Evolutionary conservation across 1,140 invertebrate genomes (phyloP).

Genomic region (Calephelis virginiensis): DNA sequence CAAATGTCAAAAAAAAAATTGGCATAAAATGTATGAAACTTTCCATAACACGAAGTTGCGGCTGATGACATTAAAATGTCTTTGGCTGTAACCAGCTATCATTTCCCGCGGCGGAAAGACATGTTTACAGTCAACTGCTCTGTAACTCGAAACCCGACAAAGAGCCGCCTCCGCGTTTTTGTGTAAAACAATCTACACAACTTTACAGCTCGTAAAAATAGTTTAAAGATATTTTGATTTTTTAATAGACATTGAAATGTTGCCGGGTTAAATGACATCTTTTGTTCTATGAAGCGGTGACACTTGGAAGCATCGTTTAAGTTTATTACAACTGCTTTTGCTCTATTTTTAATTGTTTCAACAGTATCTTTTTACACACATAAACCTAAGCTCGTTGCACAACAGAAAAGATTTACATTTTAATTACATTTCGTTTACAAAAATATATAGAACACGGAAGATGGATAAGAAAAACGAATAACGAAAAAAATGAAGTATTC

Average conservation of each 20-base stretch:
- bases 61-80: constrained; percentile 28
- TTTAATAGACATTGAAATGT: constrained; percentile 76
- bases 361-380: constrained; percentile 51
- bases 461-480: too few relatives aligned
- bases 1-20: neutral
- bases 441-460: too few relatives aligned
- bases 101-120: constrained; percentile 61
- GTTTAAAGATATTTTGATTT: constrained; percentile 71
- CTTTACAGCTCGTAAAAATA: constrained; percentile 75
- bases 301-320: constrained; percentile 58
- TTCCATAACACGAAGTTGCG: constrained; percentile 8
- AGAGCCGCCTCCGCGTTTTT: constrained; percentile 68
- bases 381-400: constrained; percentile 2
- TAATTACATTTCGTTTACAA: too few relatives aligned
- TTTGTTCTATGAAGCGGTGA: constrained; percentile 74
- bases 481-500: too few relatives aligned
- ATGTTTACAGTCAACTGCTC: constrained; percentile 71
- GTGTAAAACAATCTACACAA: constrained; percentile 74
- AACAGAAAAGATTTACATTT: constrained; percentile 6
- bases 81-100: constrained; percentile 65
- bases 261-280: constrained; percentile 73
- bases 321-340: constrained; percentile 55
- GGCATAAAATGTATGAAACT: constrained; percentile 3
- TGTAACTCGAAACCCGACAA: constrained; percentile 66
- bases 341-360: constrained; percentile 66